Percentiles rank a stretch among this genome's conserved stretches.
Conservation (phyloP, 2,113 vertebrate species). For the Gobius niger region DNA sequence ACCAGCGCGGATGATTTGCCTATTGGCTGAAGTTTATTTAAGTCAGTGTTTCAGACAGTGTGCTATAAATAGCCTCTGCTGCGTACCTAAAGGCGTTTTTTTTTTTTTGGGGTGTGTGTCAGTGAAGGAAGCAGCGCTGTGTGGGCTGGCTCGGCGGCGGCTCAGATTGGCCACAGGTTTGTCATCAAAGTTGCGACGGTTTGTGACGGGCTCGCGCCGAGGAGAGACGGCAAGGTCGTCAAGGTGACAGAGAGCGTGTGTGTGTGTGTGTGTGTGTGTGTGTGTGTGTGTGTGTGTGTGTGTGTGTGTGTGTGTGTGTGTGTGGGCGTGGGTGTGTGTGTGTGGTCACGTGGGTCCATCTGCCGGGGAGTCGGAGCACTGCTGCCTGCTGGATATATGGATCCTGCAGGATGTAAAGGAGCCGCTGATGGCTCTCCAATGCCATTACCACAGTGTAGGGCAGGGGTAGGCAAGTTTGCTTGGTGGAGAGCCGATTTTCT, state of each 20-base stretch:
- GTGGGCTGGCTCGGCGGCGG: constrained; percentile 15
- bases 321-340: constrained; percentile 35
- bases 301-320: constrained; percentile 28
- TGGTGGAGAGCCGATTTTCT: too few relatives aligned
- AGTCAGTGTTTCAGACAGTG: constrained; percentile 35
- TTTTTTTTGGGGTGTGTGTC: constrained; percentile 7
- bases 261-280: too few relatives aligned
- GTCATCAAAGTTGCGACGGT: constrained; percentile 43
- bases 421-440: too few relatives aligned
- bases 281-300: constrained; percentile 23
- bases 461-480: too few relatives aligned
- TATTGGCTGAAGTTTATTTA: constrained; percentile 29
- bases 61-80: constrained; percentile 52
- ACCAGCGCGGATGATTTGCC: constrained; percentile 9
- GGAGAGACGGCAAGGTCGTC: constrained; percentile 62
- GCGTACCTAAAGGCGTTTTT: constrained; percentile 31
- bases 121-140: background rate
- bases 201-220: constrained; percentile 31
- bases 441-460: too few relatives aligned
- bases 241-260: constrained; percentile 44
- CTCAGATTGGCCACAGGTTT: constrained; percentile 26
- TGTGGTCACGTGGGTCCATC: constrained; percentile 64
- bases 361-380: constrained; percentile 54
- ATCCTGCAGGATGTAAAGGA: too few relatives aligned
- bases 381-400: constrained; percentile 12